phyloP scores from a whole-genome alignment of 1,140 invertebrate species.

The Papilio polytes region DNA sequence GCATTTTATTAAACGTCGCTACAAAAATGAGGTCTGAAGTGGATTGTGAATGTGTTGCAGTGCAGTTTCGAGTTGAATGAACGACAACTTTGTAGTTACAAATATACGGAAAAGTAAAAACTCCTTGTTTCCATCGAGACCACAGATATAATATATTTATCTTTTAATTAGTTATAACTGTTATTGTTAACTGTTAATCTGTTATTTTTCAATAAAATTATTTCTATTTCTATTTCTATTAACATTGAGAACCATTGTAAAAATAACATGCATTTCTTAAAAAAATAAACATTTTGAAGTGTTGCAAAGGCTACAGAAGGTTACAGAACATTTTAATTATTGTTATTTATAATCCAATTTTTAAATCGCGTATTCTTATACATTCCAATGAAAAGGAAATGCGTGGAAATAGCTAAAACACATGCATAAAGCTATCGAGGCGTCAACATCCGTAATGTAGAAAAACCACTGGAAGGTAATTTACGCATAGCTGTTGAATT shows the following conservation, averaged over 20 bases:
- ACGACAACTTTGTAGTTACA: neutral
- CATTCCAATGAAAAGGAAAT: conserved; percentile 2
- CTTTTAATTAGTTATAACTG: no score
- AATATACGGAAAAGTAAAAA: neutral
- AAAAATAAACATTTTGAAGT: neutral
- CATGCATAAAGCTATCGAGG: neutral
- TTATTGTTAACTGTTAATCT: no score
- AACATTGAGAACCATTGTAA: no score
- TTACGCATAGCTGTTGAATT: conserved; percentile 12
- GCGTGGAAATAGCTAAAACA: neutral
- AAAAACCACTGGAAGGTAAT: neutral
- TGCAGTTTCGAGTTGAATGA: conserved; percentile 7
- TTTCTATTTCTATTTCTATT: no score
- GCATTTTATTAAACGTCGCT: conserved; percentile 11
- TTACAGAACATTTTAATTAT: neutral
- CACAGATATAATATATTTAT: no score
- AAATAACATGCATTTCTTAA: no score
- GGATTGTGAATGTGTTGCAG: neutral
- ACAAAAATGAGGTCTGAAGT: neutral
- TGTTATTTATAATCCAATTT: neutral
- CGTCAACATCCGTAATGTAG: neutral
- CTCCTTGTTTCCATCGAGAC: neutral
- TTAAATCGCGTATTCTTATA: neutral
- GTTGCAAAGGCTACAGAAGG: no score
- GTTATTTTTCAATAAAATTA: no score